Evolutionary conservation across 2,888 invertebrate species (phyloP), one percentile per base, ranked within the genome.

Genomic region (Heliothis peltigera): DNA sequence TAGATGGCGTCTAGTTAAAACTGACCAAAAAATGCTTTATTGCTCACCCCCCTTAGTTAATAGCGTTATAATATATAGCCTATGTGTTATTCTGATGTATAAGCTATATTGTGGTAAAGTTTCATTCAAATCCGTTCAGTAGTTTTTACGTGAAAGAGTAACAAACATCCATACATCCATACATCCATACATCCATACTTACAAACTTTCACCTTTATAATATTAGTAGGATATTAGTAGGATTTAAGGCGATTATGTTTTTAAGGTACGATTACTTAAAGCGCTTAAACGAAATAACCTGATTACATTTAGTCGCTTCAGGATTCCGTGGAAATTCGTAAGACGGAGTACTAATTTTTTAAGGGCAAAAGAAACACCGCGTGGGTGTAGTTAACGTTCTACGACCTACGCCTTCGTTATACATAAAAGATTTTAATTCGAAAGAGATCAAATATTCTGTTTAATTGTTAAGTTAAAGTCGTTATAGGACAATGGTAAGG

Each of bases 321-420:
- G 35, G 15, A 5, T 39, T 39, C 39, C 15, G 39, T 39, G 39
- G 39, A 39, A 39, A 39, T 39, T 39, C n/a, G n/a, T 39, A 39
- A n/a, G 39, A n/a, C 6, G 8, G 17, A 42, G 17, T 17, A 18
- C 42, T 42, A 7, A 8, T 6, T 42, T 1, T 17, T 17, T 42
- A 42, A 47, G 47, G 28, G 12, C 43, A 22, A 25, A 25, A 44
- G 35, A 39, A 42, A 28, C 15, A 15, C 18, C 4, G 32, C 32
- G 70, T 61, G 17, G 61, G 62, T 19, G 39, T 32, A 32, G 39
- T 32, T 52, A 51, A 22, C 46, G 22, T 21, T 42, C 15, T 68
- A 43, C 46, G 21, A 22, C 22, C 22, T 46, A 46, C 28, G 61
- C 42, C 70, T 47, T 42, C 51, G 70, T 42, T 39, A 32, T n/a